These are phyloP conservation scores for Xyliphius kryptos DNA, from an alignment of 2,113 vertebrate genomes.

Conservation along the genomic window DNA sequence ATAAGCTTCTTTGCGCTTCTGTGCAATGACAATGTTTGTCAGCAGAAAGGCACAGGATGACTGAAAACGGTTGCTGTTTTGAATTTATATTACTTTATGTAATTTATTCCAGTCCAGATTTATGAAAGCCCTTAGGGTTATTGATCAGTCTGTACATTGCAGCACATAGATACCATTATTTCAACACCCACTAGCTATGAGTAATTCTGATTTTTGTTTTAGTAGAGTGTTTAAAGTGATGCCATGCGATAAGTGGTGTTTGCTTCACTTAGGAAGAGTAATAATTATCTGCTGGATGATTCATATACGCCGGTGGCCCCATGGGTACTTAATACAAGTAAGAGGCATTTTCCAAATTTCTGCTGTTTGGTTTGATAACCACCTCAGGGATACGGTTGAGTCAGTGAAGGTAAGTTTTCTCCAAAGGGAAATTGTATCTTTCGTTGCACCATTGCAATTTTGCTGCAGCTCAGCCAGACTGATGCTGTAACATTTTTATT, in stretches of 20 bases:
- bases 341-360: slow-evolving; percentile 61
- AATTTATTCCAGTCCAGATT: slow-evolving; percentile 42
- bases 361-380: slow-evolving; percentile 48
- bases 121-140: slow-evolving; percentile 26
- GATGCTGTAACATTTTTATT: slow-evolving; percentile 41
- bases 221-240: slow-evolving; percentile 4
- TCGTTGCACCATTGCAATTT: slow-evolving; percentile 42
- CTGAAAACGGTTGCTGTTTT: slow-evolving; percentile 26
- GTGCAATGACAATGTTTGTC: slow-evolving; percentile 28
- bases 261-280: slow-evolving; percentile 20
- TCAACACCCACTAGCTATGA: not conserved
- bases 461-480: slow-evolving; percentile 50
- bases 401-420: slow-evolving; percentile 54
- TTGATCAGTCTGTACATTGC: slow-evolving; percentile 2
- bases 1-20: slow-evolving; percentile 35
- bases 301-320: slow-evolving; percentile 41
- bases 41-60: slow-evolving; percentile 22
- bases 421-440: slow-evolving; percentile 52
- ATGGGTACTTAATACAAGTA: slow-evolving; percentile 44
- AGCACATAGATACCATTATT: slow-evolving; percentile 14
- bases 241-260: not conserved
- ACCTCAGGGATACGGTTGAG: slow-evolving; percentile 48
- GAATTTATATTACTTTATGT: slow-evolving; percentile 30
- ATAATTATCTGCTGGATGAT: slow-evolving; percentile 41
- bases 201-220: slow-evolving; percentile 20